These are phyloP conservation scores for Bombus affinis DNA, from an alignment of 1,140 invertebrate species.

Conservation along the genomic window DNA sequence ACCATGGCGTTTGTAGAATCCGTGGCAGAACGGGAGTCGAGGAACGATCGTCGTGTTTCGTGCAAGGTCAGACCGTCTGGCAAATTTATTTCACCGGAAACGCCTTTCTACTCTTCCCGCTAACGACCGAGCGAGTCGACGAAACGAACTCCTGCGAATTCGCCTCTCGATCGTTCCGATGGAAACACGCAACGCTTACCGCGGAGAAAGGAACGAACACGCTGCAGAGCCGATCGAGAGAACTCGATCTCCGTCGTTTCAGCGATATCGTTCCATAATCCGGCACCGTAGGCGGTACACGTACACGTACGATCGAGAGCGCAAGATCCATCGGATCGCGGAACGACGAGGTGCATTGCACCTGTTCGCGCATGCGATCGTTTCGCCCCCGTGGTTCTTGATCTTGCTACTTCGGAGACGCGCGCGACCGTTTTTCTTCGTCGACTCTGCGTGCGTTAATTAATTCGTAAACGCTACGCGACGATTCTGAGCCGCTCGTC, in stretches of 20 bases:
- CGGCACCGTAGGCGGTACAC: conserved; percentile 68
- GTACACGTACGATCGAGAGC: conserved; percentile 27
- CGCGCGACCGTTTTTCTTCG: background rate
- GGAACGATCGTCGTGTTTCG: conserved; percentile 46
- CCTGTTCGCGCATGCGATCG: conserved; percentile 63
- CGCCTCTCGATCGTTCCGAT: conserved; percentile 50
- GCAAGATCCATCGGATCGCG: conserved; percentile 34
- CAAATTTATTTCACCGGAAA: conserved; percentile 65
- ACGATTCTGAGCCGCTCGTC: background rate
- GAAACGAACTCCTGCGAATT: conserved; percentile 55
- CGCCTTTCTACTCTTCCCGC: conserved; percentile 56
- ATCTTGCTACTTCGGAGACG: conserved; percentile 6
- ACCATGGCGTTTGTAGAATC: background rate
- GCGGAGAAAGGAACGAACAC: conserved; percentile 47
- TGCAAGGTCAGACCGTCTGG: conserved; percentile 52
- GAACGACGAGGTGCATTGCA: conserved; percentile 46
- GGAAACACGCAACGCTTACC: conserved; percentile 54
- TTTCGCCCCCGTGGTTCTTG: conserved; percentile 44
- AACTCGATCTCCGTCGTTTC: conserved; percentile 65
- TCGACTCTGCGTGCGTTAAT: background rate
- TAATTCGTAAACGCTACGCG: conserved; percentile 13
- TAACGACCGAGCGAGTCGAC: conserved; percentile 50
- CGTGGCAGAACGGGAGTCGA: background rate
- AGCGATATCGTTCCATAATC: conserved; percentile 66
- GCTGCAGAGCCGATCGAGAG: conserved; percentile 49